Evolutionary conservation across 2,888 invertebrate genomes (phyloP).

Genomic region (Tetramorium bicarinatum): DNA sequence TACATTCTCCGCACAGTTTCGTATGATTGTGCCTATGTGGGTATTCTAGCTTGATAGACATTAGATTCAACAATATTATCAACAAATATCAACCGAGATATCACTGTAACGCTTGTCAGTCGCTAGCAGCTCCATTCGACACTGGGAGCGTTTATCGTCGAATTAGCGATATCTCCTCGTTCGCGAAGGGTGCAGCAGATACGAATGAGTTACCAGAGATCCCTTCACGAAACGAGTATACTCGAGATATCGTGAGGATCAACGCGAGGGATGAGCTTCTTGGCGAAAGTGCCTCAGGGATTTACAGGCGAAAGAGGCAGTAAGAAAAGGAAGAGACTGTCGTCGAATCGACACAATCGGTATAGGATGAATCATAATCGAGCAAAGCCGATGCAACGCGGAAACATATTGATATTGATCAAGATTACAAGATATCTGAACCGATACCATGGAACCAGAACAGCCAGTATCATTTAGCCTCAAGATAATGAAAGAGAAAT

Average conservation of each 20-base stretch:
- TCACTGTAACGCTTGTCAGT: slow-evolving; percentile 44
- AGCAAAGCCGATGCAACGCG: slow-evolving; percentile 27
- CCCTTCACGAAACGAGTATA: slow-evolving; percentile 34
- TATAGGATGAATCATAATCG: slow-evolving; percentile 14
- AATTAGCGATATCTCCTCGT: slow-evolving; percentile 49
- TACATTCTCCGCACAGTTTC: too few relatives aligned
- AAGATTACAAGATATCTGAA: slow-evolving; percentile 16
- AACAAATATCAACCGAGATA: slow-evolving; percentile 36
- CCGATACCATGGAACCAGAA: slow-evolving; percentile 4
- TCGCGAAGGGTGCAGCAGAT: slow-evolving; percentile 4
- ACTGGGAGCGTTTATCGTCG: slow-evolving; percentile 53
- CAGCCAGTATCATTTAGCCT: neutral
- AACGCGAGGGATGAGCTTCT: slow-evolving; percentile 38
- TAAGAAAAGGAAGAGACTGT: slow-evolving; percentile 15
- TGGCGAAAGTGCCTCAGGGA: slow-evolving; percentile 28
- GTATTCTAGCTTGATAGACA: too few relatives aligned
- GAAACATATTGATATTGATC: slow-evolving; percentile 40
- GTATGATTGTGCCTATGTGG: too few relatives aligned
- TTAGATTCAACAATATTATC: slow-evolving; percentile 43
- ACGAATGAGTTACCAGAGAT: slow-evolving; percentile 49
- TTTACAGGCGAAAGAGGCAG: slow-evolving; percentile 13
- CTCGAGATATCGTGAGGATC: slow-evolving; percentile 47
- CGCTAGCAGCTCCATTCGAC: slow-evolving; percentile 26
- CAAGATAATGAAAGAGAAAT: neutral
- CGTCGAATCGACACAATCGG: slow-evolving; percentile 34